Evolutionary conservation across 2,113 vertebrate genomes (phyloP), one percentile per base, ranked within the genome.

Genomic region (Crotalus viridis): DNA sequence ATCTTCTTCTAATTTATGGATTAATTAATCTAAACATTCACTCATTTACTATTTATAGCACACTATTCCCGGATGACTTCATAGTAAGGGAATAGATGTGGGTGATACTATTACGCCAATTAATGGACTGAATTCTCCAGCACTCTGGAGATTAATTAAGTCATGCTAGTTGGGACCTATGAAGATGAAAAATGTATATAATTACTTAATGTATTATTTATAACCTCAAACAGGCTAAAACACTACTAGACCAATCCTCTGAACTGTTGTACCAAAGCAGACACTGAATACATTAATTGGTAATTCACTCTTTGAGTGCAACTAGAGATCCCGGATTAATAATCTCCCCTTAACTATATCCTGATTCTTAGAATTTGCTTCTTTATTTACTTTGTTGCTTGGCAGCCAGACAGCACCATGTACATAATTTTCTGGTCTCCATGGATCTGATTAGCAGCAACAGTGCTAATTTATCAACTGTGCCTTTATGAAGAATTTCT

Each of bases 141-240:
- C 39, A 86, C 88, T 56, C 51, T 51, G n/a, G 48, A 88, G 91
- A 94, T 92, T 90, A 92, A 92, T 92, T 85, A 15, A 1, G 1
- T 93, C 57, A 87, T 48, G 57, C 89, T n/a, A 92, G 39, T n/a
- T 7, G 33, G 91, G 88, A 87, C 51, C 93, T 94, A 69, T 90
- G 81, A 94, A 94, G 93, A 94, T 89, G 93, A 94, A 89, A 90
- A 90, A 89, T 87, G 56, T 94, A 91, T 89, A 89, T 85, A 88
- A 91, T 88, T 91, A 93, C 61, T 90, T 91, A 81, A 2, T 85
- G 28, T 93, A 87, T 48, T 69, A 92, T 5, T 85, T 90, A 19
- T 55, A 55, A 81, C 3, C 2, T 0, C 0, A 93, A 93, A 88
- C 43, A 85, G 91, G 90, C 61, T 74, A 74, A 93, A 88, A 88